Evolutionary conservation across 2,113 vertebrate species (phyloP).

Genomic region (Corvus hawaiiensis): DNA sequence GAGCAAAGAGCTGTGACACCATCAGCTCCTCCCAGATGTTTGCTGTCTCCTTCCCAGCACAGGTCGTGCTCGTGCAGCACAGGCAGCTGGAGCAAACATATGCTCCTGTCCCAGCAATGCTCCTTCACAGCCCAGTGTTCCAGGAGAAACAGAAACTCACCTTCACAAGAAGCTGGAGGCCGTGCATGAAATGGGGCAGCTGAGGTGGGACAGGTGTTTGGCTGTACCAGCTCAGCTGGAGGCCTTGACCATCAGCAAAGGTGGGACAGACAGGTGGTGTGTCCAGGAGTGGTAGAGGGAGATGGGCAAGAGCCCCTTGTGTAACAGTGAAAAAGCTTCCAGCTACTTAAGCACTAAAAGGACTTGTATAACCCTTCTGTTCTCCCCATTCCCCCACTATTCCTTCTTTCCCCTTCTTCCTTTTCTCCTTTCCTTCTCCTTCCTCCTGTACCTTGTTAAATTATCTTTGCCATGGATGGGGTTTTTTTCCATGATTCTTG

Average conservation of each 20-base stretch:
- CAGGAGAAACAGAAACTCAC: not conserved
- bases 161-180: not conserved
- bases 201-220: not conserved
- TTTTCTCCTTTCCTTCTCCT: not conserved
- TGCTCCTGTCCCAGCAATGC: not conserved
- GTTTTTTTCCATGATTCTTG: not conserved
- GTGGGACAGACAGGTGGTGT: not conserved
- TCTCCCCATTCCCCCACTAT: not conserved
- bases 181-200: not conserved
- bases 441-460: not conserved
- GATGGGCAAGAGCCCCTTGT: not conserved
- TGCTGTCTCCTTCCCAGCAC: not conserved
- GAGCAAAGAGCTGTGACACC: rapidly evolving
- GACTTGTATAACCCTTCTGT: not conserved
- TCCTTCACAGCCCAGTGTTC: not conserved
- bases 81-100: not conserved
- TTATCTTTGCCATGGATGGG: not conserved
- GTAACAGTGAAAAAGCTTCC: not conserved
- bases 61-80: not conserved
- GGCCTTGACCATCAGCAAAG: not conserved
- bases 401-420: too few relatives aligned
- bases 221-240: not conserved
- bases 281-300: not conserved
- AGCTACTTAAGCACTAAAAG: not conserved
- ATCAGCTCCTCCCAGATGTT: not conserved